Conservation (phyloP, 1,140 invertebrate genomes). For the Drosophila sucinea region DNA sequence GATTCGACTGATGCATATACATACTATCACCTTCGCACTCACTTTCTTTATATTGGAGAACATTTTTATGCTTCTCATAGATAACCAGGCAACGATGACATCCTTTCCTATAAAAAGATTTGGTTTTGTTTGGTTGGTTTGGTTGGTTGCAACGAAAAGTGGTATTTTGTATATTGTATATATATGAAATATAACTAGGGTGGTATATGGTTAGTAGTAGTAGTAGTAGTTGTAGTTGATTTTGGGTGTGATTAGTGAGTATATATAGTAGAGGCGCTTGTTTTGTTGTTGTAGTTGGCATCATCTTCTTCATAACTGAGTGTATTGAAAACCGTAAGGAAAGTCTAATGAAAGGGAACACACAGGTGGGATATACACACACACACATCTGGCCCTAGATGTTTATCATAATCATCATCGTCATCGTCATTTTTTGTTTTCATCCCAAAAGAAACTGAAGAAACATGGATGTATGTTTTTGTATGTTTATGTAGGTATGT, state of each 20-base stretch:
- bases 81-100: slow-evolving; percentile 96
- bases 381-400: slow-evolving; percentile 3
- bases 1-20: slow-evolving; percentile 84
- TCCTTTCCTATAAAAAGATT: slow-evolving; percentile 82
- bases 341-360: slow-evolving; percentile 8
- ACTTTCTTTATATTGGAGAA: slow-evolving; percentile 98
- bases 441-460: background rate
- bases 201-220: slow-evolving; percentile 29
- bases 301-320: background rate
- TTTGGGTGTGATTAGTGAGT: slow-evolving; percentile 30
- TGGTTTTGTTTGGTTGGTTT: slow-evolving; percentile 24
- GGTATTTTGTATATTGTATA: slow-evolving; percentile 58
- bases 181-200: slow-evolving; percentile 29
- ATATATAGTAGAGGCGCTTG: slow-evolving; percentile 14
- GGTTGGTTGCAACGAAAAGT: slow-evolving; percentile 76
- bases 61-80: slow-evolving; percentile 95
- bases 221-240: slow-evolving; percentile 27
- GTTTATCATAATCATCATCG: slow-evolving; percentile 1
- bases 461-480: background rate
- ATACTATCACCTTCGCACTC: slow-evolving; percentile 87
- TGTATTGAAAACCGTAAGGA: background rate
- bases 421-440: background rate
- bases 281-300: slow-evolving; percentile 21
- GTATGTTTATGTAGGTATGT: background rate
- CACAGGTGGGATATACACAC: background rate